phyloP scores from a whole-genome alignment of 2,888 invertebrate species.

The Drosophila anomelani region DNA sequence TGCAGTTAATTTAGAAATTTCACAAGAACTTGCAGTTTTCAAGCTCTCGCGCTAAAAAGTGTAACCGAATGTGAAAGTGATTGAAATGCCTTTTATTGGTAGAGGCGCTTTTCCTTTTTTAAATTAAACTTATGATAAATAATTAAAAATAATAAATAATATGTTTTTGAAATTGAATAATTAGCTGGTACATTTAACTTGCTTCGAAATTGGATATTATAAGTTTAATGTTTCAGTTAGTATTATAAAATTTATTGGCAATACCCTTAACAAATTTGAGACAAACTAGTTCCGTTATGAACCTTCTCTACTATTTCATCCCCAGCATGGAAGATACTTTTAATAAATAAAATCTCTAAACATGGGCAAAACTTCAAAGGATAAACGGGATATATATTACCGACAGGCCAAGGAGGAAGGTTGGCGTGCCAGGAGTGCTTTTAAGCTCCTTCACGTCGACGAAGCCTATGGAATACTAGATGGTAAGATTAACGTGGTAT shows the following conservation, averaged over 20 bases:
- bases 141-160: no score
- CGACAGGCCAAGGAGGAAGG: conserved; percentile 99
- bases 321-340: not conserved
- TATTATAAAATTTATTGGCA: not conserved
- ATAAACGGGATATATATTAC: conserved; percentile 99
- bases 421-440: conserved; percentile 99
- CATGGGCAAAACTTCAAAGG: conserved; percentile 99
- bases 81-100: not conserved
- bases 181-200: no score
- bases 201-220: no score
- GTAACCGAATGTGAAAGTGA: conserved; percentile 2
- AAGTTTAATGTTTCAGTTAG: not conserved
- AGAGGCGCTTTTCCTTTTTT: no score
- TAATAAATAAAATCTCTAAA: not conserved
- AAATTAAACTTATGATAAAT: no score
- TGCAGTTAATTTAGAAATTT: conserved; percentile 12
- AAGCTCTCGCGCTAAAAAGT: conserved; percentile 35
- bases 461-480: conserved; percentile 95
- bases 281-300: conserved; percentile 9
- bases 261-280: not conserved
- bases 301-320: conserved; percentile 6
- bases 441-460: conserved; percentile 98
- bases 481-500: conserved; percentile 85
- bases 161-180: no score
- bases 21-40: conserved; percentile 13